These are phyloP conservation scores for Scolanthus callimorphus DNA, from an alignment of 92 coral and sea anemone species.

Conservation along the genomic window DNA sequence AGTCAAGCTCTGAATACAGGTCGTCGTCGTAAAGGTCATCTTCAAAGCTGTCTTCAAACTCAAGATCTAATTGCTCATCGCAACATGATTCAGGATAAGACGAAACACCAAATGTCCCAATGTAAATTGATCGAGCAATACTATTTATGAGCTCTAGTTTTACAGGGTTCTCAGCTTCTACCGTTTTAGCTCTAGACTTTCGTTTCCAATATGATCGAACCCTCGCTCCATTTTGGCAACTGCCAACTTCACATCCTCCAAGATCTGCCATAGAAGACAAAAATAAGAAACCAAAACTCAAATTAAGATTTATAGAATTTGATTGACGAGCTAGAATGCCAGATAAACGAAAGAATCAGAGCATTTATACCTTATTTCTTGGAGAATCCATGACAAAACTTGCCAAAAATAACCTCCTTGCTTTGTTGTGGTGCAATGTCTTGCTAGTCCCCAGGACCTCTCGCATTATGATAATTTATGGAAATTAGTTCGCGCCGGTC, in stretches of 20 bases:
- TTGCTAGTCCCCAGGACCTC: background rate
- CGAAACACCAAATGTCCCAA: background rate
- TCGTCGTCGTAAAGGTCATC: background rate
- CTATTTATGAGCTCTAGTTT: background rate
- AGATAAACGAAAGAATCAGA: background rate
- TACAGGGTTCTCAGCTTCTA: background rate
- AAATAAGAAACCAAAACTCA: background rate
- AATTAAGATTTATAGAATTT: background rate
- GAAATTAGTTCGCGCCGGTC: background rate
- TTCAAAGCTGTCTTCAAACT: background rate
- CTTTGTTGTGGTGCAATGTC: slow-evolving; percentile 23
- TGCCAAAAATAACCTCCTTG: slow-evolving; percentile 23
- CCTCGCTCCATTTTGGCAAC: no score
- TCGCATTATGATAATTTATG: background rate
- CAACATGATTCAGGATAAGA: background rate
- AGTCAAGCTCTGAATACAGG: slow-evolving; percentile 25
- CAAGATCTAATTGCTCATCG: background rate
- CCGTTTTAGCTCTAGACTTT: background rate
- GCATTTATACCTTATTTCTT: slow-evolving; percentile 8
- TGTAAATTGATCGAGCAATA: background rate
- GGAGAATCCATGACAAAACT: slow-evolving; percentile 1
- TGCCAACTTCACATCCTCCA: no score
- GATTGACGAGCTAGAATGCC: background rate
- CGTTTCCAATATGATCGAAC: background rate
- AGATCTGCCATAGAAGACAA: slow-evolving; percentile 13